Evolutionary conservation across 2,888 invertebrate genomes (phyloP), one percentile per base, ranked within the genome.

Genomic region (Tipula lateralis): DNA sequence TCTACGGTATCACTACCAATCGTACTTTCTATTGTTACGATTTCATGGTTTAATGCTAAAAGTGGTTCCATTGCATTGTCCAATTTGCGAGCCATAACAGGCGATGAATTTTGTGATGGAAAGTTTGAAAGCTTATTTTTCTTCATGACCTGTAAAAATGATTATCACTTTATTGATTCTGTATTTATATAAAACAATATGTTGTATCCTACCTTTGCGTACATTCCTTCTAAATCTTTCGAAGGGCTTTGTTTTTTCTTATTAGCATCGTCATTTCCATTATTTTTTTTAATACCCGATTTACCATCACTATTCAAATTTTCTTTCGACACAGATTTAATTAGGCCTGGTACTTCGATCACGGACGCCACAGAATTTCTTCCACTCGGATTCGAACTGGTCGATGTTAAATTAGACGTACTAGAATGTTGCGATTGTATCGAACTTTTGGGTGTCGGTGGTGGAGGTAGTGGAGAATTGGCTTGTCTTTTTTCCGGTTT

Each of bases 401-500:
- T 88, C 6, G 90, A 90, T 13, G 90, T 87, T 4, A 90, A 87
- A 87, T 89, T 90, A 66, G 87, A 88, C 81, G 88, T 90, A 85
- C 89, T 90, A 0, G 87, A 86, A 34, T 87, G 85, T 84, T 86
- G 86, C 1, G 84, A 39, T 29, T 85, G 83, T 66, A 85, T 66
- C 24, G 86, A 85, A 85, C 86, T 87, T 85, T 90, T 90, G 16
- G 95, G 95, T 1, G 96, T 95, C 2, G 96, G 96, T 4, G 96
- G 96, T 2, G 96, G 96, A 4, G 96, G 96, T 32, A 96, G 89
- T 0, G 96, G 97, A 0, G 96, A 96, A 89, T 97, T 97, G 0
- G 96, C 96, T 89, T 96, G 96, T 1, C 97, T 93, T 90, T 96
- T 96, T 90, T 97, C 96, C 0, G 96, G 96, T 89, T 96, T 96